Evolutionary conservation across 2,797 vertebrate genomes (phyloP).

Genomic region (Chrysocyon brachyurus): DNA sequence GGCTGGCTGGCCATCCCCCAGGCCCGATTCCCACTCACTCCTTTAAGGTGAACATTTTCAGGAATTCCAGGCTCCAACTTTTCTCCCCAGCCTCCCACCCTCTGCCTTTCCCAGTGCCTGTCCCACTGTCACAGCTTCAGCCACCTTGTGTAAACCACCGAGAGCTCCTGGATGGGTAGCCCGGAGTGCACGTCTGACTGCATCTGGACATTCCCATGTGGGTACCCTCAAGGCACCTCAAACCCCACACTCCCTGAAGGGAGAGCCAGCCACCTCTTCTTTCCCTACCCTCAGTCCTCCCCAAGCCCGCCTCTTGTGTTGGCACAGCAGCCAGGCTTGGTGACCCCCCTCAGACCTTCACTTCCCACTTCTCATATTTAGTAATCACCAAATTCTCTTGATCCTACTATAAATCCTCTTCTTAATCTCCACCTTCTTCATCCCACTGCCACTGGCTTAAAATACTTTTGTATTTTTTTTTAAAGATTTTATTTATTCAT

Average conservation of each 20-base stretch:
- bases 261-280: not conserved
- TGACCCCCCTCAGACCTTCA: not conserved
- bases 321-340: not conserved
- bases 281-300: not conserved
- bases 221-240: not conserved
- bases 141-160: not conserved
- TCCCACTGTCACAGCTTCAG: accelerated
- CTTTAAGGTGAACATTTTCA: not conserved
- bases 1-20: not conserved
- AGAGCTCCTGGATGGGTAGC: not conserved
- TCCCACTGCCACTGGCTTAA: not conserved
- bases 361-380: not conserved
- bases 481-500: too few relatives aligned
- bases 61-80: not conserved
- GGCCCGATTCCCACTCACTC: not conserved
- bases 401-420: not conserved
- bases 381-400: not conserved
- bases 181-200: not conserved
- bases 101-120: not conserved
- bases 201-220: not conserved
- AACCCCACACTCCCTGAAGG: not conserved
- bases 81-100: not conserved
- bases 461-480: not conserved
- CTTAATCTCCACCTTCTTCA: not conserved
- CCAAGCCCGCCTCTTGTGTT: not conserved